Conservation (phyloP, 2,888 invertebrate genomes). For the Drosophila paranaensis region DNA sequence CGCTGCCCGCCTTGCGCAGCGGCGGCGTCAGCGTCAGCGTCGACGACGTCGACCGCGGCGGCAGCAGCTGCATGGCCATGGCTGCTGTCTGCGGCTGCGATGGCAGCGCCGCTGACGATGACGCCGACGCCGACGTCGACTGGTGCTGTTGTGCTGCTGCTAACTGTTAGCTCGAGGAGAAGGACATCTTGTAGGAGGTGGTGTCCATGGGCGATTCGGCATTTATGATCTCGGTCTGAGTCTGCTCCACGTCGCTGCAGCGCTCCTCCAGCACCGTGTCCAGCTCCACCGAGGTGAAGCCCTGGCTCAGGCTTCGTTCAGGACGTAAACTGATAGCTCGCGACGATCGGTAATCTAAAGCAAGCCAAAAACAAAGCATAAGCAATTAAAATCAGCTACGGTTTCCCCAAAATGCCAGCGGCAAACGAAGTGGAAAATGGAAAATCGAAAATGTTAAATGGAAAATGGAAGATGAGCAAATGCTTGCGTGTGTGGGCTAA, state of each 20-base stretch:
- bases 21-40: slow-evolving; percentile 45
- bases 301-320: slow-evolving; percentile 89
- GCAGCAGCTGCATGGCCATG: slow-evolving; percentile 24
- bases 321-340: slow-evolving; percentile 88
- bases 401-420: neutral
- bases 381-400: slow-evolving; percentile 18
- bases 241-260: slow-evolving; percentile 91
- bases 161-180: slow-evolving; percentile 82
- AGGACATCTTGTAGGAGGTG: slow-evolving; percentile 80
- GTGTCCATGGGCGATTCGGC: slow-evolving; percentile 84
- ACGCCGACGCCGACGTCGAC: slow-evolving; percentile 15
- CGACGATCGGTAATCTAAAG: slow-evolving; percentile 86
- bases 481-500: slow-evolving; percentile 4
- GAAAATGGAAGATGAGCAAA: slow-evolving; percentile 3
- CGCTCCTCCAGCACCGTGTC: slow-evolving; percentile 95
- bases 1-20: slow-evolving; percentile 66
- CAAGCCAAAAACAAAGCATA: slow-evolving; percentile 4
- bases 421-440: neutral
- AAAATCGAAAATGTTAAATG: slow-evolving; percentile 4
- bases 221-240: slow-evolving; percentile 85
- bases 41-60: slow-evolving; percentile 5
- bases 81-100: slow-evolving; percentile 11
- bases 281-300: slow-evolving; percentile 91
- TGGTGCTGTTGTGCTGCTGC: slow-evolving; percentile 49
- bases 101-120: slow-evolving; percentile 22